phyloP scores from a whole-genome alignment of 2,888 invertebrate species.

The Pinctada fucata region DNA sequence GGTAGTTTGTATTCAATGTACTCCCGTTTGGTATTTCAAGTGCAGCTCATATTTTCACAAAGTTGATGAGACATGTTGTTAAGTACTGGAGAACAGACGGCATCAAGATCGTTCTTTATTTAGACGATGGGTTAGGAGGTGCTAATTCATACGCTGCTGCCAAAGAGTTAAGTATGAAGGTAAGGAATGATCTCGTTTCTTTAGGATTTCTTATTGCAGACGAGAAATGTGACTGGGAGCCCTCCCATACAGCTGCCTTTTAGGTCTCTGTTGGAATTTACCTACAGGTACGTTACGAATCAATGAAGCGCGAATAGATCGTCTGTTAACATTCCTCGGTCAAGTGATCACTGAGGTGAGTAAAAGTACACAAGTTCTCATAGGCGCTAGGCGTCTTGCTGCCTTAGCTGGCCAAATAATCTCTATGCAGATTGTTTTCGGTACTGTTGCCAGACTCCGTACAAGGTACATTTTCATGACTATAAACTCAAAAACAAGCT shows the following conservation, averaged over 20 bases:
- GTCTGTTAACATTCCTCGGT: not conserved
- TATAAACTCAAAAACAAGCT: too few relatives aligned
- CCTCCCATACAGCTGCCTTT: conserved; percentile 26
- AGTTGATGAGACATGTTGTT: conserved; percentile 30
- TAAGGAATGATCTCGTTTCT: conserved; percentile 30
- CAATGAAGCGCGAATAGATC: conserved; percentile 7
- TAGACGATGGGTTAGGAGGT: conserved; percentile 41
- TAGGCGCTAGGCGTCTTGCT: conserved; percentile 4
- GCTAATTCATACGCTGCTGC: conserved; percentile 19
- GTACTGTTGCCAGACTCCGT: too few relatives aligned
- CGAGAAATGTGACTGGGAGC: conserved; percentile 42
- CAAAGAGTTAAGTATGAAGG: conserved; percentile 7
- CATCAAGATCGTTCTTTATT: conserved; percentile 36
- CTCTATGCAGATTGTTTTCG: too few relatives aligned
- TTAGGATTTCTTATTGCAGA: conserved; percentile 51
- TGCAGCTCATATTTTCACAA: conserved; percentile 42
- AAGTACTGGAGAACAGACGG: conserved; percentile 34
- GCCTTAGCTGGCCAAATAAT: conserved; percentile 3
- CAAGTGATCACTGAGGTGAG: too few relatives aligned
- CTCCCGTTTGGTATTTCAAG: conserved; percentile 43
- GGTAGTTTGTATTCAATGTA: conserved; percentile 45
- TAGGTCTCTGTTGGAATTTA: conserved; percentile 40
- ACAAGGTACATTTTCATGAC: conserved; percentile 7
- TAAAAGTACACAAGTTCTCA: too few relatives aligned
- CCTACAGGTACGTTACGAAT: too few relatives aligned